Evolutionary conservation across 2,888 invertebrate species (phyloP), one percentile per base, ranked within the genome.

Genomic region (Parnassius orleans): DNA sequence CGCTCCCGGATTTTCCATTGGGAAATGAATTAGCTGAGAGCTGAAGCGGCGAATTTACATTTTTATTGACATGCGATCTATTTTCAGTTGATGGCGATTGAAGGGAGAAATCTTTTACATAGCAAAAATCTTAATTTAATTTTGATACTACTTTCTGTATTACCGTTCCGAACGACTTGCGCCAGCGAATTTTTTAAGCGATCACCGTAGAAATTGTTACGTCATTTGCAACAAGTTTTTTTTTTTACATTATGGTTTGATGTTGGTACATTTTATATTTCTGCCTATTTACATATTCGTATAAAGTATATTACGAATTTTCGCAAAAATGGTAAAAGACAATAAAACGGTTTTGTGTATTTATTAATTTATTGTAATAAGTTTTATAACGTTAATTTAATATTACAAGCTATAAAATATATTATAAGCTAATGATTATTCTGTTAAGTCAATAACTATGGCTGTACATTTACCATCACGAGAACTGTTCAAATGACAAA

Each of bases 51-150:
- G 83, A 87, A 90, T 91, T 90, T 91, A 90, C 90, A 91, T 90
- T 90, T 91, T 90, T 91, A 90, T 90, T 90, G 88, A 91, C 90
- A 89, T 88, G 80, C 88, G 84, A 89, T 88, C 87, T 89, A 87
- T 90, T 89, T 86, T 83, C 84, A 83, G 80, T 83, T 84, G 86
- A 87, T 83, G 84, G 81, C 84, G 80, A 85, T 82, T 78, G 79
- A 70, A 81, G 81, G 76, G 78, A 80, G 76, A 75, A 81, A 78
- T 80, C 77, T 83, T 80, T 81, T 80, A 76, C 76, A 75, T 72
- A 71, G 73, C 71, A 72, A 75, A 77, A 53, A 33, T 53, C 53
- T 60, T 53, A 51, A 63, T 50, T 12, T n/a, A 10, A 46, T 48
- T 14, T 48, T 9, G 9, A 12, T 12, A 46, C 12, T 12, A 7